Base-by-base conservation (phyloP, 1,140 invertebrate genomes). In the Drosophila seguyi region DNA sequence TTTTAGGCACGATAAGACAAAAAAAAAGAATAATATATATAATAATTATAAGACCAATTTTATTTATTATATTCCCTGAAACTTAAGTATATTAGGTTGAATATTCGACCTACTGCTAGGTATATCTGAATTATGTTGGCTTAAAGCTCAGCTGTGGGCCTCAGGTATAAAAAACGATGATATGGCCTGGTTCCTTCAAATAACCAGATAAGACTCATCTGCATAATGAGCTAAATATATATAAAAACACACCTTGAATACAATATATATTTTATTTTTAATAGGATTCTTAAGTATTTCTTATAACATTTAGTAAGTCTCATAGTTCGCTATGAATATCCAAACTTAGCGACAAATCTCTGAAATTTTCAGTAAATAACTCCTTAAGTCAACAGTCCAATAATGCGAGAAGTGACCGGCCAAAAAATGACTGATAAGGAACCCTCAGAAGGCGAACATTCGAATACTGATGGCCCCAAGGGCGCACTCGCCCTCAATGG, bases 381-480 rank as follows among this genome's bases (percentile, higher is more conserved):
- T 31, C 11, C 2, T 4, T 1, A 52, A 14, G n/a, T 50, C 2
- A 14, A 13, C n/a, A 47, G 45, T n/a, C 18, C 25, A 10, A 27
- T 27, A 27, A 48, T 8, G 10, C 48, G n/a, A 14, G 7, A 10
- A 59, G 1, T 11, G 14, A 16, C 34, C 29, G 2, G 4, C 25
- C 6, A 22, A 34, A 16, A 20, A 22, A 6, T 6, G 0, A n/a
- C 20, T 6, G 52, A 53, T 53, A 22, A 38, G 52, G 3, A 3
- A 11, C 8, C 2, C 3, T 72, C 41, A 79, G 16, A 71, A 79
- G 18, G 76, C 76, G 10, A 79, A 31, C 76, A 79, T 65, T 29
- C 77, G 60, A 16, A 56, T 39, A 42, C 77, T 79, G 16, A 79
- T 72, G 29, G 77, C 75, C 6, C 75, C 75, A 59, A 79, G 25